Evolutionary conservation across 2,888 invertebrate species (phyloP).

Genomic region (Cephalotes varians): DNA sequence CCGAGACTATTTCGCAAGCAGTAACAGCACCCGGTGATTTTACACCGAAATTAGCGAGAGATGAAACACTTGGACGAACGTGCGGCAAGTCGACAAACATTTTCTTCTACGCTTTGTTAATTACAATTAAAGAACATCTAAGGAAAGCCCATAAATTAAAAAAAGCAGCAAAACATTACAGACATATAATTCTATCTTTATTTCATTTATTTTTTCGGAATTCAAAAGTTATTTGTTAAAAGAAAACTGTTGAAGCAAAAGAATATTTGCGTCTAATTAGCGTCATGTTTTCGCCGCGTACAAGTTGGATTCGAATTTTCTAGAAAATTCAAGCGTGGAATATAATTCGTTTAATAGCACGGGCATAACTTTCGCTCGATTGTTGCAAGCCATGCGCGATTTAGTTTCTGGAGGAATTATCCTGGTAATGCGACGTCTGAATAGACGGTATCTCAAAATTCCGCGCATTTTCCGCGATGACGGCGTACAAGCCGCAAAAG

Average conservation of each 20-base stretch:
- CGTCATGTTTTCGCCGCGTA: neutral
- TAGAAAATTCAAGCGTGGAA: neutral
- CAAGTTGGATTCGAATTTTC: slow-evolving; percentile 8
- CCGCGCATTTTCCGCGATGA: neutral
- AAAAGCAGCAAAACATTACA: neutral
- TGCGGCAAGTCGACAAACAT: slow-evolving; percentile 17
- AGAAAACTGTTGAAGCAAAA: neutral
- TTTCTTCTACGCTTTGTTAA: slow-evolving; percentile 20
- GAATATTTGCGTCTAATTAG: slow-evolving; percentile 12
- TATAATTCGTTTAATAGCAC: slow-evolving; percentile 25
- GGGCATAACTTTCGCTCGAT: slow-evolving; percentile 4
- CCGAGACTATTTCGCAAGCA: slow-evolving; percentile 66
- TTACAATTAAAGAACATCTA: slow-evolving; percentile 8
- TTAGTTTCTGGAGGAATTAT: slow-evolving; percentile 39
- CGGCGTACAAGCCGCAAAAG: slow-evolving; percentile 48
- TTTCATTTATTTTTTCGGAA: neutral
- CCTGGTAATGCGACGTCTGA: slow-evolving; percentile 11
- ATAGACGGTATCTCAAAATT: slow-evolving; percentile 28
- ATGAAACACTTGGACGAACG: slow-evolving; percentile 47
- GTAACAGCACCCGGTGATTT: slow-evolving; percentile 68
- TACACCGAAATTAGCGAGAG: slow-evolving; percentile 66
- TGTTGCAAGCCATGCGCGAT: slow-evolving; percentile 21
- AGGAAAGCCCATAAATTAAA: neutral
- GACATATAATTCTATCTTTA: neutral
- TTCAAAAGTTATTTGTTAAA: neutral